Base-by-base conservation (phyloP, 2,113 vertebrate species). In the Elephas maximus region DNA sequence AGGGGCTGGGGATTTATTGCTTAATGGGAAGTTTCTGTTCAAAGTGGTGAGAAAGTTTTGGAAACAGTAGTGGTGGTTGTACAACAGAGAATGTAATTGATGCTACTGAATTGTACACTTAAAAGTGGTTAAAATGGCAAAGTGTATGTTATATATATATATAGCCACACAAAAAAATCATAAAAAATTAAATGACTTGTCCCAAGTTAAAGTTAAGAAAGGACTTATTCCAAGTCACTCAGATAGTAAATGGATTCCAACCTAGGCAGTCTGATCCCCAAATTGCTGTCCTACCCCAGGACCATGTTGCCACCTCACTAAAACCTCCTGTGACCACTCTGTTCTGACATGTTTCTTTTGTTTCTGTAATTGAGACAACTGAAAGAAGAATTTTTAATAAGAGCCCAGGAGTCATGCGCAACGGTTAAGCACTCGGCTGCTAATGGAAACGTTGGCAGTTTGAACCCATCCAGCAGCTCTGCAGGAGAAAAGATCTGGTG, bases 321-420 rank as follows among this genome's bases (percentile, higher is more conserved):
- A 83, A 28, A 90, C 80, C 87, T 87, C 23, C 86, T 69, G 28
- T 28, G 20, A 30, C 89, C n/a, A 67, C 37, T 90, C 10, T 78
- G 90, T 23, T 94, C 71, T 24, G 80, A 76, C 86, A 48, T 69
- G 24, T 88, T 53, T 76, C 33, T 41, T n/a, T 96, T 28, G 18
- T 93, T 87, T 92, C 84, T 84, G 10, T 51, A 74, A 74, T 18
- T 71, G 79, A 92, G 76, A 90, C 84, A 91, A 90, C 53, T 83
- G 5, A 57, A 81, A 51, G 21, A 69, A 48, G 30, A 71, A 23
- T 74, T 82, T 89, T 90, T 84, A 69, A 65, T 84, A 78, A 37
- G 67, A 93, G 8, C 21, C 20, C 8, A 12, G 37, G 33, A 92
- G 26, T 92, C 37, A 79, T 69, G 20, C 8, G 8, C 15, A 33